Evolutionary conservation across 1,140 invertebrate species (phyloP).

Genomic region (Zelostemma sp.): DNA sequence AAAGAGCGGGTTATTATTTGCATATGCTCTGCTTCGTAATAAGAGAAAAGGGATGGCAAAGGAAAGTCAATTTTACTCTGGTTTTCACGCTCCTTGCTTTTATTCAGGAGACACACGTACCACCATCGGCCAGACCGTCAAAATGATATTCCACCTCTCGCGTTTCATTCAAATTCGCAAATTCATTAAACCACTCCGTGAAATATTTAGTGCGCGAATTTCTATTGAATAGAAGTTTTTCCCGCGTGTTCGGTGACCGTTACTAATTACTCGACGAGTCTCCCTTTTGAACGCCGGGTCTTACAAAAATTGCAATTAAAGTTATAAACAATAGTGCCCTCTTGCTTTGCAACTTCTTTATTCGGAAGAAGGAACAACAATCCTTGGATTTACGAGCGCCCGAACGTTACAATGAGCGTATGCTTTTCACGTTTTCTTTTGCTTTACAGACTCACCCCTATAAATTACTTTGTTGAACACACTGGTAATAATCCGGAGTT

Average conservation of each 20-base stretch:
- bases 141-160: neutral
- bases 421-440: neutral
- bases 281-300: neutral
- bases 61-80: neutral
- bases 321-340: neutral
- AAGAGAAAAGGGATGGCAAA: neutral
- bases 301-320: neutral
- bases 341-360: neutral
- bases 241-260: neutral
- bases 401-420: slow-evolving; percentile 1
- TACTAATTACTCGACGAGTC: neutral
- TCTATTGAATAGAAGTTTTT: neutral
- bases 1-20: slow-evolving; percentile 1
- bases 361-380: neutral
- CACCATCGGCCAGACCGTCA: neutral
- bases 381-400: no score
- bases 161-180: slow-evolving; percentile 1
- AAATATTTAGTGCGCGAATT: slow-evolving; percentile 5
- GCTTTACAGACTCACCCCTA: slow-evolving; percentile 75
- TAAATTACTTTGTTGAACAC: slow-evolving; percentile 86
- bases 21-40: neutral
- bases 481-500: slow-evolving; percentile 87
- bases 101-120: neutral
- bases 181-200: slow-evolving; percentile 1
- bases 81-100: neutral